Evolutionary conservation across 2,888 invertebrate genomes (phyloP).

Genomic region (Andrena fulva): DNA sequence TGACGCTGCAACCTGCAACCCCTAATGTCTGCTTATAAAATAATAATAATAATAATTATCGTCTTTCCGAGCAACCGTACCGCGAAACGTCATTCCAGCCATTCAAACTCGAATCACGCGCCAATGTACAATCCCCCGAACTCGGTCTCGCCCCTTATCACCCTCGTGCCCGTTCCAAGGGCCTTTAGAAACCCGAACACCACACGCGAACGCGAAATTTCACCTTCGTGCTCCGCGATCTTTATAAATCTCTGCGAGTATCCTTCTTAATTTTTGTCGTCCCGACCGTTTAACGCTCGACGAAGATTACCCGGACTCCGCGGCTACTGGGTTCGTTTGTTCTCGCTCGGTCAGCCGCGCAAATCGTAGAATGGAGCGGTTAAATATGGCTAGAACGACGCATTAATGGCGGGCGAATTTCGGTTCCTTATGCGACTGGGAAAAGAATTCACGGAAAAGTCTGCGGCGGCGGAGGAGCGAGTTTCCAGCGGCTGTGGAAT

Average conservation of each 20-base stretch:
- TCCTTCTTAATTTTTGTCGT: neutral
- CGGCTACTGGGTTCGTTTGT: neutral
- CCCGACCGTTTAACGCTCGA: neutral
- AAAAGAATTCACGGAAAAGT: neutral
- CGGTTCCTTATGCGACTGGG: neutral
- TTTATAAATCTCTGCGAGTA: neutral
- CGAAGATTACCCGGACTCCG: neutral
- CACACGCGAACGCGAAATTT: neutral
- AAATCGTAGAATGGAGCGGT: constrained; percentile 1
- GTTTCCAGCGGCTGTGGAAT: neutral
- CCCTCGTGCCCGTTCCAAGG: neutral
- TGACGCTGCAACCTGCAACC: neutral
- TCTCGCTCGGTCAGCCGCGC: neutral
- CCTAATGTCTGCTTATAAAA: constrained; percentile 1
- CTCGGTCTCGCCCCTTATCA: neutral
- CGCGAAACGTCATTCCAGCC: neutral
- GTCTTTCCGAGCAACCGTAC: neutral
- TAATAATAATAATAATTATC: too few species aligned
- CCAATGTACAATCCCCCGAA: too few species aligned
- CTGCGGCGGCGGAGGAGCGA: too few species aligned
- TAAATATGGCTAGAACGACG: neutral
- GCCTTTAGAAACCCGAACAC: neutral
- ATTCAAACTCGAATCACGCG: too few species aligned
- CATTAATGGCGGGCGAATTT: constrained; percentile 4
- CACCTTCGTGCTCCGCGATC: neutral